Base-by-base conservation (phyloP, 2,113 vertebrate genomes). In the Oncorhynchus tshawytscha region DNA sequence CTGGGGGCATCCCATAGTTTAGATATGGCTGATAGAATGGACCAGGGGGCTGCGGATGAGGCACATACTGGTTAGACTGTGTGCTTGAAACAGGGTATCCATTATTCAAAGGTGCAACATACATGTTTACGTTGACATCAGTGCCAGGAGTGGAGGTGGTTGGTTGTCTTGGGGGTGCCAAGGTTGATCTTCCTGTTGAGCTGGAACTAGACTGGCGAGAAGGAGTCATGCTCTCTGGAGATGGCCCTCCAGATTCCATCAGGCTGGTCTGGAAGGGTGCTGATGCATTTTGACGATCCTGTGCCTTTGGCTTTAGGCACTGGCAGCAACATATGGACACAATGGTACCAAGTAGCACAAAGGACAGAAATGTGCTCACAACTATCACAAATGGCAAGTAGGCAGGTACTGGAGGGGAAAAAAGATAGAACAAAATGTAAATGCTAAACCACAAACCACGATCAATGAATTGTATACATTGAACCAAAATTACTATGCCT, bases 301-400 rank as follows among this genome's bases (percentile, higher is more conserved):
- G 77, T 0, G 75, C 60, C 67, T 86, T 85, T 16, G 90, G 84
- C 75, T 84, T 89, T 15, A 89, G 62, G 68, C 90, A 87, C 20
- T 82, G 87, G 81, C 90, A 92, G 82, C 91, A 94, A 79, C 89
- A 92, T 22, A 91, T 74, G 9, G 91, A 93, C 29, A 88, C 70
- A 0, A 91, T 74, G 3, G 87, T 72, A 3, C 93, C 87, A 0
- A 91, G 62, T 18, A 81, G 70, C 1, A 92, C 51, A 18, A 93
- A 91, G 0, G 82, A 85, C 75, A 91, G 80, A 22, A 93, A 92
- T 0, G 88, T 16, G 0, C 89, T 85, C 2, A 86, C 82, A 7
- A 91, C 86, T 0, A 91, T 92, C 45, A 93, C 87, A 81, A 92
- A 93, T 0, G 91, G 93, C 45, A 94, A 71, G 74, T 92, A 92